These are phyloP conservation scores for Promerops cafer DNA, from an alignment of 2,113 vertebrate species.

Conservation along the genomic window DNA sequence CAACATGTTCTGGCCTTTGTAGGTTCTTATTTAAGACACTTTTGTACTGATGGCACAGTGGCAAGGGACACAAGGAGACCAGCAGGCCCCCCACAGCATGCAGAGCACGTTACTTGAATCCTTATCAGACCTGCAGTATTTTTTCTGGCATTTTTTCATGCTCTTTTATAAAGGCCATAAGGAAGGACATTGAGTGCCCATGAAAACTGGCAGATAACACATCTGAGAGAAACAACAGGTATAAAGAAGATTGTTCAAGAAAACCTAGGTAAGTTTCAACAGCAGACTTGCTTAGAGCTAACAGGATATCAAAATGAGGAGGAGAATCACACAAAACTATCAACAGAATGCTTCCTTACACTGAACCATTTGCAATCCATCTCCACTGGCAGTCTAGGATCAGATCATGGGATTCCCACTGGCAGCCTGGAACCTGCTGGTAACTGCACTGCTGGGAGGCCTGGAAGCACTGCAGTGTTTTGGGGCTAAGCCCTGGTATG, in stretches of 20 bases:
- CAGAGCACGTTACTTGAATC: background rate
- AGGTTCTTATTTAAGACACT: background rate
- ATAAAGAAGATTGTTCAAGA: background rate
- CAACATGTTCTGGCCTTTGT: background rate
- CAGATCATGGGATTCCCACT: background rate
- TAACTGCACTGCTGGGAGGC: background rate
- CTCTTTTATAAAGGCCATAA: background rate
- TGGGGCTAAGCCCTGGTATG: background rate
- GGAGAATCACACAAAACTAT: background rate
- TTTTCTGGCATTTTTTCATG: background rate
- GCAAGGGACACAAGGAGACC: background rate
- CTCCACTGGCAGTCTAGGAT: background rate
- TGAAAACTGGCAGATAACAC: background rate
- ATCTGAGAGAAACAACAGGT: background rate
- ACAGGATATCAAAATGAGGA: background rate
- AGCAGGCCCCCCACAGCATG: background rate
- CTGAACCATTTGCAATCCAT: background rate
- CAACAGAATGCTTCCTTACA: background rate
- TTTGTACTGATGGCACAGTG: background rate
- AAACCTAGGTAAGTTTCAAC: background rate
- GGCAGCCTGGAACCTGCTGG: background rate
- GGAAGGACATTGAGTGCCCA: background rate
- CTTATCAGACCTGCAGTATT: rapidly evolving
- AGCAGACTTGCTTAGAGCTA: background rate
- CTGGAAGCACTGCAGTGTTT: background rate